Evolutionary conservation across 2,888 invertebrate genomes (phyloP), one percentile per base, ranked within the genome.

Genomic region (Pristionchus arcanus): DNA sequence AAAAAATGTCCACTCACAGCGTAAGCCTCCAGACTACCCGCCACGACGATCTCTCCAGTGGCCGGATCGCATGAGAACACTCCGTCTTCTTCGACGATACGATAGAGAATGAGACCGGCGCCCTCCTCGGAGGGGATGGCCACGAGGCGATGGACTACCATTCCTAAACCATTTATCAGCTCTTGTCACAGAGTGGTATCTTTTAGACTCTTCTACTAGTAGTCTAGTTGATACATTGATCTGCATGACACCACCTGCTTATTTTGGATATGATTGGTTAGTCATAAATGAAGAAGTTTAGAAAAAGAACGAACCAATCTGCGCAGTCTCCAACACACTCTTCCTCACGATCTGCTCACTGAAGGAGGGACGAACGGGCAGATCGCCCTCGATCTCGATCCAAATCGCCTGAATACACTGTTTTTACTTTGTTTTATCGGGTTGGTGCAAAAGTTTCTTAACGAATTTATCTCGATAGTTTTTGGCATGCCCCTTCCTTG

Each of bases 31-130:
- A 85, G 59, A 34, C 49, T 85, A 9, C 25, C 15, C 0, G 55
- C 59, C 34, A 99, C 96, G 16, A 97, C 97, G 86, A 99, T 97
- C 95, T 97, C 97, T 25, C 99, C 99, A 94, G 97, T 98, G 96
- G 97, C 98, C 93, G 97, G 97, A 96, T 99, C 98, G 94, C 99
- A 97, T 93, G 97, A 97, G 96, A 99, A 99, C 90, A 95, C 95
- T n/a, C 91, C 92, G 53, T 96, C 96, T 37, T 90, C 90, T 15
- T 90, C 90, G 9, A 90, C 28, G 71, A 94, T 91, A 37, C 92
- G 90, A 81, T 93, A 94, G 21, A 83, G 81, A 28, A 89, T 83
- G 59, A 81, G 81, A 63, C 74, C 34, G 59, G 34, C 63, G 28
- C 63, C 42, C 31, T 83, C 83, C n/a, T 89, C 89, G 15, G 81